Percentiles rank a stretch among this genome's conserved stretches.
Evolutionary conservation across 2,888 invertebrate species (phyloP).

Genomic region (Melangyna quadrimaculata): DNA sequence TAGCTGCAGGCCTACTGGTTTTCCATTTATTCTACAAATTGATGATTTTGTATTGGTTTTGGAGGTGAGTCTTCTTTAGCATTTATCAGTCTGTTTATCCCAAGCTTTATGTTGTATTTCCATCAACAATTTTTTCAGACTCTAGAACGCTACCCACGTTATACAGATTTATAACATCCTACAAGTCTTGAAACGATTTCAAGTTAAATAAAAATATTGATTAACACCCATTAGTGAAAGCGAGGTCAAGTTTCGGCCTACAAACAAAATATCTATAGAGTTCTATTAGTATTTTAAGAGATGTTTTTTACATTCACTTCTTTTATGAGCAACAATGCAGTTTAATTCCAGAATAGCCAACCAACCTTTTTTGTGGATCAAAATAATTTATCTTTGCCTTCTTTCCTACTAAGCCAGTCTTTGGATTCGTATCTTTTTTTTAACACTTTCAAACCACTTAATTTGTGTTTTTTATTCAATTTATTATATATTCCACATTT

Average conservation of each 20-base stretch:
- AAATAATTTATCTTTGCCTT: neutral
- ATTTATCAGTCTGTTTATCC: no score
- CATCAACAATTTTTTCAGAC: no score
- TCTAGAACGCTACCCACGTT: no score
- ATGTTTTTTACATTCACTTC: neutral
- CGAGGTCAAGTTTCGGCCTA: neutral
- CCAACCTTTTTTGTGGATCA: neutral
- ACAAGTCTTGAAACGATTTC: no score
- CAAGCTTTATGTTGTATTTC: no score
- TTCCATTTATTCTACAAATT: no score
- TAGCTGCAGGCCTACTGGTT: no score
- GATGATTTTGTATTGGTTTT: no score
- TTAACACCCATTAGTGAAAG: neutral
- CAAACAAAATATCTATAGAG: neutral
- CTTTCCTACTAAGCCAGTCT: neutral
- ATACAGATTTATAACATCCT: no score
- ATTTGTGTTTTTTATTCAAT: slow-evolving; percentile 46
- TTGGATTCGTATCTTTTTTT: neutral
- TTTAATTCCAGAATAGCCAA: neutral
- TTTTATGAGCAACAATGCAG: neutral
- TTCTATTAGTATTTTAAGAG: neutral
- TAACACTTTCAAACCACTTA: slow-evolving; percentile 41
- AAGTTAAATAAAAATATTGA: neutral
- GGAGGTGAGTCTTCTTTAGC: no score
- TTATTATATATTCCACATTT: slow-evolving; percentile 36